Evolutionary conservation across 2,888 invertebrate species (phyloP).

Genomic region (Eupsilia transversa): DNA sequence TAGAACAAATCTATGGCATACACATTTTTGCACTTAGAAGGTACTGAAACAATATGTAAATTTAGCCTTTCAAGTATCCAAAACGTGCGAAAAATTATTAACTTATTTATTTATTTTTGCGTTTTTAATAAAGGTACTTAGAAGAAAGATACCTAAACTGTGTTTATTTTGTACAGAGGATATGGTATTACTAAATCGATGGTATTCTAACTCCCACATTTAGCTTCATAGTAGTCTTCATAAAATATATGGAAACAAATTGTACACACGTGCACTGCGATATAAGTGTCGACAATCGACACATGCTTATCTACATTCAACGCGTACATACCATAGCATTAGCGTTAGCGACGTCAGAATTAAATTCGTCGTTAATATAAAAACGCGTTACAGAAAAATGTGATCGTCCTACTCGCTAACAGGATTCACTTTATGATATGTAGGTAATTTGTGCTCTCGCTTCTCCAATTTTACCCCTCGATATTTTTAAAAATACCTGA

Average conservation of each 20-base stretch:
- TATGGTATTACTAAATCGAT: not conserved
- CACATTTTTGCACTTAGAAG: not conserved
- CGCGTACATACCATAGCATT: conserved; percentile 44
- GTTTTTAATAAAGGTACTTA: not conserved
- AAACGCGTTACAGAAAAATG: conserved; percentile 50
- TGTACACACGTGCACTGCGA: conserved; percentile 47
- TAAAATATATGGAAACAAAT: conserved; percentile 55
- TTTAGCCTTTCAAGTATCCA: not conserved
- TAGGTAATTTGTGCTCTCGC: conserved; percentile 50
- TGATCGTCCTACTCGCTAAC: conserved; percentile 52
- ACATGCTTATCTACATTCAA: conserved; percentile 51
- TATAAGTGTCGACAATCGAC: conserved; percentile 46
- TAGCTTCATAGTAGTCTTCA: conserved; percentile 42
- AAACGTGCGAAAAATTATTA: not conserved
- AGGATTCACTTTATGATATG: conserved; percentile 63
- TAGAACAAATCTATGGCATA: not conserved
- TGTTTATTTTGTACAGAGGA: not conserved
- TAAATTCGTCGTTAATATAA: conserved; percentile 52
- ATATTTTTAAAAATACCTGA: conserved; percentile 39
- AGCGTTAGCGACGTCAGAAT: conserved; percentile 55
- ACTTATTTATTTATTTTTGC: not conserved
- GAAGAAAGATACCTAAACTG: not conserved
- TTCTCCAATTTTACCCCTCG: conserved; percentile 46
- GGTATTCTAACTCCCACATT: conserved; percentile 10
- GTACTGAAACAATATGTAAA: not conserved